These are phyloP conservation scores for Bubo bubo DNA, from an alignment of 2,113 vertebrate genomes.

Conservation along the genomic window DNA sequence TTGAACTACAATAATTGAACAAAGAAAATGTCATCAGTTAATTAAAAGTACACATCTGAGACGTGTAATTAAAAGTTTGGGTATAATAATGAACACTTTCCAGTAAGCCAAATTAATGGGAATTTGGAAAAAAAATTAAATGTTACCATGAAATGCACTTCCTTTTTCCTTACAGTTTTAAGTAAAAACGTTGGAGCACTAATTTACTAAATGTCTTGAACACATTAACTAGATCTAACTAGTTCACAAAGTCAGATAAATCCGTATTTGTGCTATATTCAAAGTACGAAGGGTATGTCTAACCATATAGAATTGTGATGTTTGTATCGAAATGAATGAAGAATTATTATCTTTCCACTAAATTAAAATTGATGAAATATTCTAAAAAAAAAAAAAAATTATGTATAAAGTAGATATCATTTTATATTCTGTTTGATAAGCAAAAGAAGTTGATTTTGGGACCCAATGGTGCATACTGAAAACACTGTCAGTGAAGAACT, in stretches of 20 bases:
- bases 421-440: background rate
- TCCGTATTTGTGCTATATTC: background rate
- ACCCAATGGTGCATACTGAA: background rate
- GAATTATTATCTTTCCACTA: background rate
- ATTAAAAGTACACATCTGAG: conserved; percentile 76
- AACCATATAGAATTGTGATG: background rate
- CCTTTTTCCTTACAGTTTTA: background rate
- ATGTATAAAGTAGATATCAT: background rate
- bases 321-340: background rate
- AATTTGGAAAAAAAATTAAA: conserved; percentile 39
- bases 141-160: background rate
- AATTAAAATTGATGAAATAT: background rate
- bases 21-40: conserved; percentile 78
- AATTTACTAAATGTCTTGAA: background rate
- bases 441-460: background rate
- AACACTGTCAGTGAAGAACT: background rate
- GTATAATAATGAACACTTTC: conserved; percentile 56
- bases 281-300: background rate
- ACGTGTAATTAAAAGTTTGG: conserved; percentile 76
- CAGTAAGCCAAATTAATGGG: conserved; percentile 36
- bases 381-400: background rate
- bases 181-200: background rate
- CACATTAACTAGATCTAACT: background rate
- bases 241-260: background rate
- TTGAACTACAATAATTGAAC: conserved; percentile 74